These are phyloP conservation scores for Litoditis marina DNA, from an alignment of 2,888 invertebrate genomes.

Conservation along the genomic window DNA sequence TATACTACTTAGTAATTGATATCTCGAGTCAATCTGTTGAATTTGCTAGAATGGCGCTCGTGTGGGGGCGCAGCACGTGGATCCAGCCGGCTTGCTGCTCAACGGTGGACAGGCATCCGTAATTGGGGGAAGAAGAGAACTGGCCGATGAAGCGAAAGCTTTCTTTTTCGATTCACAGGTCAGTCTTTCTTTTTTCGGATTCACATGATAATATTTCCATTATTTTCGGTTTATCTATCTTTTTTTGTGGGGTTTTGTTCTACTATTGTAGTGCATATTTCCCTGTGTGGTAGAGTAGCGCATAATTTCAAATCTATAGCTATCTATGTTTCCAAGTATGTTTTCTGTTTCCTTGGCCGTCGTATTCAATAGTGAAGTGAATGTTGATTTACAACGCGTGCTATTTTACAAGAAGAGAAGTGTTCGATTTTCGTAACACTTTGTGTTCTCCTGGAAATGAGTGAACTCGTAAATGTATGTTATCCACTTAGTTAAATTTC, in stretches of 20 bases:
- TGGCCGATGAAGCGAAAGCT: slow-evolving; percentile 10
- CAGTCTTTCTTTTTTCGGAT: background rate
- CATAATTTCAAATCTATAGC: too few relatives aligned
- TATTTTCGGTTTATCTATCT: too few relatives aligned
- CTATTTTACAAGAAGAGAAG: too few relatives aligned
- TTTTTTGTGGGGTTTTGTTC: too few relatives aligned
- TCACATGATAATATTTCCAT: too few relatives aligned
- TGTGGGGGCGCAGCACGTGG: slow-evolving; percentile 30
- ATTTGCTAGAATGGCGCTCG: slow-evolving; percentile 26
- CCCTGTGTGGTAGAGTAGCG: too few relatives aligned
- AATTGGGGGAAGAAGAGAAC: slow-evolving; percentile 22
- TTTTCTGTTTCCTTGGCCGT: too few relatives aligned
- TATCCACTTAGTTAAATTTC: background rate
- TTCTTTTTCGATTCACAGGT: slow-evolving; percentile 31
- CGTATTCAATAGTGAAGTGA: too few relatives aligned
- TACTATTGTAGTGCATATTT: too few relatives aligned
- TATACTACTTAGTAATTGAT: background rate
- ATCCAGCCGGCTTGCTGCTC: slow-evolving; percentile 22
- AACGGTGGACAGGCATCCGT: slow-evolving; percentile 26
- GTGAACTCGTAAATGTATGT: background rate
- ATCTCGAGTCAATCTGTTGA: background rate
- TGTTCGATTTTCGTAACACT: too few relatives aligned
- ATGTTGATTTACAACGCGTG: too few relatives aligned
- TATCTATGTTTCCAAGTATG: too few relatives aligned
- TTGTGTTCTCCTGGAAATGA: background rate